phyloP scores from a whole-genome alignment of 2,113 vertebrate species.

The Oryzias celebensis region DNA sequence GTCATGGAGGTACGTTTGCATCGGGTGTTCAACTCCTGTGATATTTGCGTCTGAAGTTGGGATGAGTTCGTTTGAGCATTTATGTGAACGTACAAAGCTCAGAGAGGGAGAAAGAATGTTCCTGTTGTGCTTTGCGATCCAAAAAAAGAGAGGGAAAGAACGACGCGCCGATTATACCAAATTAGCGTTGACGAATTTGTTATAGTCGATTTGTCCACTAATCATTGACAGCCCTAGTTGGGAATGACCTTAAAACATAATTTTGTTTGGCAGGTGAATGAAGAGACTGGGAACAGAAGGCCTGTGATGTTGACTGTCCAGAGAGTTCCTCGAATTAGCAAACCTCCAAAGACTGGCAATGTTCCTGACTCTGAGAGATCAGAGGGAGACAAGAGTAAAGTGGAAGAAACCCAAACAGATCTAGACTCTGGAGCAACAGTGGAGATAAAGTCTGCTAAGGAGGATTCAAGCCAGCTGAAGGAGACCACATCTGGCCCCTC shows the following conservation, averaged over 20 bases:
- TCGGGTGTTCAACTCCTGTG: no score
- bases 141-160: no score
- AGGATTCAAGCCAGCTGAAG: conserved; percentile 68
- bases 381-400: conserved; percentile 78
- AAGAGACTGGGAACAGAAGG: conserved; percentile 90
- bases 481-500: conserved; percentile 59
- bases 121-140: background rate
- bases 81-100: no score
- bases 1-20: no score
- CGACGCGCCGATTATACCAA: no score
- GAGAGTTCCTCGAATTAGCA: conserved; percentile 82
- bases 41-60: no score
- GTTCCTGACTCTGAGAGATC: conserved; percentile 85
- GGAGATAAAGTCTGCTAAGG: conserved; percentile 76
- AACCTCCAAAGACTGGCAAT: conserved; percentile 81
- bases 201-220: no score
- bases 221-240: no score
- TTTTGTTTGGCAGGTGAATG: conserved; percentile 82
- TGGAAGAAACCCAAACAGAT: conserved; percentile 68
- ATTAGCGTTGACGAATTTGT: no score
- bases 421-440: conserved; percentile 70
- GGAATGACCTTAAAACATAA: no score
- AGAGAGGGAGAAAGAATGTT: no score
- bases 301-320: conserved; percentile 92
- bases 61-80: no score